These are phyloP conservation scores for Baryphthengus martii DNA, from an alignment of 2,113 vertebrate genomes.

Conservation along the genomic window DNA sequence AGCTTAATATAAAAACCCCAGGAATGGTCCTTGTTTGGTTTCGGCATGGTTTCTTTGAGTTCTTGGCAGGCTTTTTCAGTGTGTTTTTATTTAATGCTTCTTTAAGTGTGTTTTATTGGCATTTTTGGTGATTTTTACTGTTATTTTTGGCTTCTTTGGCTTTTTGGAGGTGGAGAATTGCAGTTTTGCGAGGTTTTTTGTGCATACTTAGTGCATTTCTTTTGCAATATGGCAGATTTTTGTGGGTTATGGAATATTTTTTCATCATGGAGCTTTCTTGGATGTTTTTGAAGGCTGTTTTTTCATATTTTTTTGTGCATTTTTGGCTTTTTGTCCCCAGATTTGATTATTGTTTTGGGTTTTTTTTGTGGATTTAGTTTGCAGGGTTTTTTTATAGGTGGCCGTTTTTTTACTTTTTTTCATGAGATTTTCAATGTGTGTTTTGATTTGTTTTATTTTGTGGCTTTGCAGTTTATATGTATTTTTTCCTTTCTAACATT, in stretches of 20 bases:
- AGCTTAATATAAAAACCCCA: accelerated
- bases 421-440: accelerated
- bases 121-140: not conserved
- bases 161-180: not conserved
- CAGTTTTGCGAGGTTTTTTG: not conserved
- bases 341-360: not conserved
- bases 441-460: not conserved
- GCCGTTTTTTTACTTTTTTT: not conserved
- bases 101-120: not conserved
- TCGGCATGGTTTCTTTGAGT: not conserved
- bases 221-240: not conserved
- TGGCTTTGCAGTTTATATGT: not conserved
- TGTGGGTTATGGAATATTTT: not conserved
- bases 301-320: not conserved
- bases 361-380: not conserved
- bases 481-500: not conserved
- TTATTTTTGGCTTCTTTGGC: not conserved
- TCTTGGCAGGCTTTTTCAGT: not conserved
- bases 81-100: not conserved
- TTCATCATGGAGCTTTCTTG: not conserved
- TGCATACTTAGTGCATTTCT: not conserved
- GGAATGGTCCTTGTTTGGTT: accelerated
- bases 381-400: not conserved
- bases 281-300: not conserved
- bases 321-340: not conserved